Base-by-base conservation (phyloP, 1,140 invertebrate species). In the Sminthurides bifidus region DNA sequence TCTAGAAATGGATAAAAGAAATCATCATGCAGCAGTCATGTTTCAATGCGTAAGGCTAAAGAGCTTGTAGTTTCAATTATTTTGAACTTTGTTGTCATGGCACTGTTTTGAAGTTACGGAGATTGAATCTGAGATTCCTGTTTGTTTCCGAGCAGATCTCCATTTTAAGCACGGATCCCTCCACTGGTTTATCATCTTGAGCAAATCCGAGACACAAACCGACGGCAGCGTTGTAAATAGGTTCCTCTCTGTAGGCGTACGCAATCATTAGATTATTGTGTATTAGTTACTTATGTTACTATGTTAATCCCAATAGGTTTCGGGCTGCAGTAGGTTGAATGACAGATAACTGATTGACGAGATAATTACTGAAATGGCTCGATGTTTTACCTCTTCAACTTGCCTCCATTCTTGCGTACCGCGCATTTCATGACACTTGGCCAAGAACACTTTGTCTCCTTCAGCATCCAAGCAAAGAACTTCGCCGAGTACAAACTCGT, bases 401-500 rank as follows among this genome's bases (percentile, higher is more conserved):
- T n/a, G n/a, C n/a, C n/a, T 81, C 92, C 91, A 96, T 61, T 88
- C 85, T 71, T 95, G 92, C 61, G 82, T 77, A 1, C 85, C 87
- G 17, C 86, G 82, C 75, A 88, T 84, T 69, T 92, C 89, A 68
- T 93, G 89, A 67, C 92, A 96, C 72, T 95, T 95, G 52, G 81
- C 81, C 8, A 95, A 71, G 43, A 79, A 73, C 0, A 87, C 85
- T 37, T 51, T 37, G 30, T 76, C 71, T 40, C 77, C 71, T 2
- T 72, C 74, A 2, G 84, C 81, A 72, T 94, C 89, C 52, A 96
- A 67, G 68, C 92, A 96, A 1, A 93, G 70, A 23, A 89, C 73
- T 60, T 87, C 81, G 1, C 83, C 84, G 27, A 96, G 72, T 15
- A 92, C 79, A n/a, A 95, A 69, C 69, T 94, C 90, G 53, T 79